These are phyloP conservation scores for Pithys albifrons DNA, from an alignment of 2,113 vertebrate genomes.

Conservation along the genomic window DNA sequence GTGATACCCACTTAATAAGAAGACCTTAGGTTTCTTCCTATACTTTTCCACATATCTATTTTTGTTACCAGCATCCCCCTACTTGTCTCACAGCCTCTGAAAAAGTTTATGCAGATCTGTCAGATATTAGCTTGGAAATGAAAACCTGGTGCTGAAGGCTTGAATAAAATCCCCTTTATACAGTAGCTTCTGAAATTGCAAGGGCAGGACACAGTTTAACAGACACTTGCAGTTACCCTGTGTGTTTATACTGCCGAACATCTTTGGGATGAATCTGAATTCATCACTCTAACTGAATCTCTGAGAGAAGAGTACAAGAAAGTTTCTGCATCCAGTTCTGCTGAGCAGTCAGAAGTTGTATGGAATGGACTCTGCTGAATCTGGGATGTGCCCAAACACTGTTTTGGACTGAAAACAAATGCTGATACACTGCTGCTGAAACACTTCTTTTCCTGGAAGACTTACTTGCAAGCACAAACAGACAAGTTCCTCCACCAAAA, in stretches of 20 bases:
- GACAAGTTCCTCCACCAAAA: neutral
- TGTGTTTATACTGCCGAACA: neutral
- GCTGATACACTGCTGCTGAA: neutral
- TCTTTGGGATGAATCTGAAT: neutral
- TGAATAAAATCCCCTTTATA: neutral
- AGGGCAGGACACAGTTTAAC: neutral
- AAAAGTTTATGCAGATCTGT: neutral
- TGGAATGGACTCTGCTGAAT: fast-evolving
- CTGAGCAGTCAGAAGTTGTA: fast-evolving
- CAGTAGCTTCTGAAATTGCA: neutral
- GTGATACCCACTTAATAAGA: neutral
- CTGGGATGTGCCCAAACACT: neutral
- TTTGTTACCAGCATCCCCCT: neutral
- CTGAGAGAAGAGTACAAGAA: neutral
- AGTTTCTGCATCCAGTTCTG: neutral
- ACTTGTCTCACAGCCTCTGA: neutral
- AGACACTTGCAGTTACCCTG: neutral
- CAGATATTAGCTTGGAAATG: neutral
- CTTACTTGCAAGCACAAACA: slow-evolving; percentile 18
- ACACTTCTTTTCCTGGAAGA: neutral
- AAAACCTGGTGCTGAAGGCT: neutral
- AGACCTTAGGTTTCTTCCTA: neutral
- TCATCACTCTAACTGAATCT: neutral
- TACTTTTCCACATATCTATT: neutral
- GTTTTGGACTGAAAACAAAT: neutral